A percentile compares a stretch with the other conserved stretches of the same genome.
These are phyloP conservation scores for Crotalus helleri DNA, from an alignment of 2,113 vertebrate species.

Conservation along the genomic window DNA sequence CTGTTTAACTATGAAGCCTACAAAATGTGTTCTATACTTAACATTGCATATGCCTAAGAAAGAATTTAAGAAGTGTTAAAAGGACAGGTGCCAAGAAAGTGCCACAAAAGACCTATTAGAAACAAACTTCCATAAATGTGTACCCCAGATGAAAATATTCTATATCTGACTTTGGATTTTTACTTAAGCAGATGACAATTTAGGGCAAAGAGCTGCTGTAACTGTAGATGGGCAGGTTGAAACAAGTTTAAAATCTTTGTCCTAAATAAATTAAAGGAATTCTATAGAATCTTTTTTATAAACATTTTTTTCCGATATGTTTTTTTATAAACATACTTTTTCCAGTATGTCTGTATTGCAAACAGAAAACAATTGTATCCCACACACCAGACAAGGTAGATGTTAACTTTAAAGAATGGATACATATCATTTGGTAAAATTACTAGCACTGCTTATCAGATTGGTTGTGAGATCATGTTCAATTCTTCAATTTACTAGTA, in stretches of 20 bases:
- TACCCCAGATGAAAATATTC: not conserved
- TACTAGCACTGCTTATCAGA: not conserved
- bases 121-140: not conserved
- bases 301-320: not conserved
- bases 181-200: not conserved
- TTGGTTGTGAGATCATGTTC: not conserved
- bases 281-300: not conserved
- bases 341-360: not conserved
- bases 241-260: not conserved
- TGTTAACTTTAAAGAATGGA: not conserved
- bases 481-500: slow-evolving; percentile 3
- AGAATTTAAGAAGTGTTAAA: not conserved
- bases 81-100: not conserved
- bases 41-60: not conserved
- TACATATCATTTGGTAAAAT: not conserved
- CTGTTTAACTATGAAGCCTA: not conserved
- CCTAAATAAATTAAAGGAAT: not conserved
- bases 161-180: not conserved
- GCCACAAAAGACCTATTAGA: not conserved
- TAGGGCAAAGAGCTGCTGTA: too few species aligned
- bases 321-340: not conserved
- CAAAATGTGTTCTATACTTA: not conserved
- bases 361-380: not conserved
- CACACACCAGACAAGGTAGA: not conserved
- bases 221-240: not conserved